Base-by-base conservation (phyloP, 2,797 vertebrate genomes). In the Enteromius trimaculatus region DNA sequence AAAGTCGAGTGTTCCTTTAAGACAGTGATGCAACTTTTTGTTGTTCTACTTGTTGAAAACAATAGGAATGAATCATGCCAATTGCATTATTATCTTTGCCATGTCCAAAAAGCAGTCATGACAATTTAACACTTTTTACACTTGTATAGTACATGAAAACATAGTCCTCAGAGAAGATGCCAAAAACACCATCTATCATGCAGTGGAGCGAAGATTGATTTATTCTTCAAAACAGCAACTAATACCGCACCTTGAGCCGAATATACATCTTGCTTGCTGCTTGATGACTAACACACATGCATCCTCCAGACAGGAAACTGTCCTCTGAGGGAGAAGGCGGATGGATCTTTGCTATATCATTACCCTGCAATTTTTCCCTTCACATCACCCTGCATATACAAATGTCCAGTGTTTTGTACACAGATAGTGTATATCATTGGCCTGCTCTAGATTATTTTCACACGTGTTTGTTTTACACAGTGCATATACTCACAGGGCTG, bases 281-380 rank as follows among this genome's bases (percentile, higher is more conserved):
- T 68, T 87, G 34, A 87, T 89, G 84, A 83, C 80, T 88, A 86
- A 85, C 76, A 86, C 85, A 83, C 53, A 88, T 77, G 85, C 77
- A 44, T 82, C 83, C 71, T 85, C 70, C 60, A 44, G 75, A 77
- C 58, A 85, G 87, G 85, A 88, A 84, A 65, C 76, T 69, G 44
- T 21, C 39, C 80, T 74, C 81, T 77, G 51, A 49, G 76, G 14
- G 26, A 58, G 71, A 65, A 85, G 51, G 62, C 39, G 77, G 72
- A 53, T 31, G 44, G 29, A 64, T 80, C 51, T 77, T 82, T 58
- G 55, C 37, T 65, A 19, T 80, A 69, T 78, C 69, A 85, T 87
- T 83, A 80, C 11, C 19, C 64, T 66, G 29, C 29, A 39, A 14
- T 53, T 78, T 37, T 51, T 79, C 7, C 26, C 26, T 44, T 44